These are phyloP conservation scores for Diadumene lineata DNA, from an alignment of 92 coral and sea anemone genomes.

Conservation along the genomic window DNA sequence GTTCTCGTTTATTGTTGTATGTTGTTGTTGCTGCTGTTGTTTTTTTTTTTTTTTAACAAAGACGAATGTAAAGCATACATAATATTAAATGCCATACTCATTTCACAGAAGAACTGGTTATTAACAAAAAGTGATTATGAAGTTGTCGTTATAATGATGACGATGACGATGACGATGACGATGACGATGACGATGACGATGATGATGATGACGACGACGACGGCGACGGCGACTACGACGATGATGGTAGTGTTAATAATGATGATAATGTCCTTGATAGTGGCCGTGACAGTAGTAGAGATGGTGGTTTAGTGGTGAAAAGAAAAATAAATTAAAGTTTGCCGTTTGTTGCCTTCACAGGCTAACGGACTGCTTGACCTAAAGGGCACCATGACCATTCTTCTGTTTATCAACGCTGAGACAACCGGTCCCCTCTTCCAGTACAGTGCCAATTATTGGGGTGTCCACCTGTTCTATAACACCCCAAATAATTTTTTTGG, in stretches of 20 bases:
- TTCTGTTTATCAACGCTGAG: conserved; percentile 47
- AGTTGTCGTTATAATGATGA: not conserved
- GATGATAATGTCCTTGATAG: too few species aligned
- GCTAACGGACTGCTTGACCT: conserved; percentile 17
- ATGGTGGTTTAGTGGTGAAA: too few species aligned
- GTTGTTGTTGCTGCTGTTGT: too few species aligned
- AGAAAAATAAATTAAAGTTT: too few species aligned
- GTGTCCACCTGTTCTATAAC: not conserved
- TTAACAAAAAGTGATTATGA: too few species aligned
- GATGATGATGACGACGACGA: not conserved
- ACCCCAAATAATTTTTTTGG: not conserved
- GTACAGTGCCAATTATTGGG: not conserved
- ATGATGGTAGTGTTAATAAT: too few species aligned
- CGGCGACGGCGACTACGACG: not conserved
- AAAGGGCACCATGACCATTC: conserved; percentile 40
- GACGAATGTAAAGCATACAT: too few species aligned
- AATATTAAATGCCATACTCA: too few species aligned
- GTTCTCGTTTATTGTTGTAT: too few species aligned
- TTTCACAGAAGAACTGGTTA: too few species aligned
- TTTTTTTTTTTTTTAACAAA: too few species aligned
- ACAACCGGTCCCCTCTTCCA: conserved; percentile 47
- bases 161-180: not conserved
- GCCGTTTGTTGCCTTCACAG: conserved; percentile 24
- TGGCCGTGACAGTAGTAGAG: too few species aligned
- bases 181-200: not conserved